Evolutionary conservation across 2,888 invertebrate genomes (phyloP).

Genomic region (Ligdia adustata): DNA sequence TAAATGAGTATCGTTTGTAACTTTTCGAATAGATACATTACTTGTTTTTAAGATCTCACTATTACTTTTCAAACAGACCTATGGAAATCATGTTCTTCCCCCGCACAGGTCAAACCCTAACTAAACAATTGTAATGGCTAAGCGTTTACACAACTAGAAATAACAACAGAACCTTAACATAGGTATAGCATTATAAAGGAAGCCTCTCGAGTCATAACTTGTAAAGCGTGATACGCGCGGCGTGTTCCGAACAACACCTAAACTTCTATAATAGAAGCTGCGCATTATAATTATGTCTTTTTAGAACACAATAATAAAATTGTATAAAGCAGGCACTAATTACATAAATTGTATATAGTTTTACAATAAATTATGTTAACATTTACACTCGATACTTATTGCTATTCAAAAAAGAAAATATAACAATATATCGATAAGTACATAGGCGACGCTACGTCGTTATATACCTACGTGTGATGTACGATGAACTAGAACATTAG

Average conservation of each 20-base stretch:
- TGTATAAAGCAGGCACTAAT: conserved; percentile 82
- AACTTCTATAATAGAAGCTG: conserved; percentile 58
- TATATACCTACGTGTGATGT: conserved; percentile 48
- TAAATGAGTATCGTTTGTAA: no score
- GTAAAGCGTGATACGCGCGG: conserved; percentile 52
- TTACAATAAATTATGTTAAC: conserved; percentile 82
- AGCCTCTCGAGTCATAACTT: conserved; percentile 74
- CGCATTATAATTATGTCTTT: conserved; percentile 75
- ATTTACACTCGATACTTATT: conserved; percentile 73
- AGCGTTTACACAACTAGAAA: conserved; percentile 79
- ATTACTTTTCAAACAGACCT: no score
- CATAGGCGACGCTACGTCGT: conserved; percentile 44
- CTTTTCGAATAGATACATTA: no score
- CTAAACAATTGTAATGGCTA: conserved; percentile 79
- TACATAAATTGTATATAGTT: conserved; percentile 75
- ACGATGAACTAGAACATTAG: conserved; percentile 61
- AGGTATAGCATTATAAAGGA: conserved; percentile 73
- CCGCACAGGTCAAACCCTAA: conserved; percentile 34
- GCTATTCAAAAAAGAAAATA: conserved; percentile 67
- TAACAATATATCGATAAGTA: conserved; percentile 55
- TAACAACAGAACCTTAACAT: conserved; percentile 82
- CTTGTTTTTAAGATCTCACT: no score
- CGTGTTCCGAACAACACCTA: conserved; percentile 68
- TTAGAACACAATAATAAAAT: conserved; percentile 65
- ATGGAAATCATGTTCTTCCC: not conserved